These are phyloP conservation scores for Neosilurus mollespiculum DNA, from an alignment of 2,797 vertebrate species.

Conservation along the genomic window DNA sequence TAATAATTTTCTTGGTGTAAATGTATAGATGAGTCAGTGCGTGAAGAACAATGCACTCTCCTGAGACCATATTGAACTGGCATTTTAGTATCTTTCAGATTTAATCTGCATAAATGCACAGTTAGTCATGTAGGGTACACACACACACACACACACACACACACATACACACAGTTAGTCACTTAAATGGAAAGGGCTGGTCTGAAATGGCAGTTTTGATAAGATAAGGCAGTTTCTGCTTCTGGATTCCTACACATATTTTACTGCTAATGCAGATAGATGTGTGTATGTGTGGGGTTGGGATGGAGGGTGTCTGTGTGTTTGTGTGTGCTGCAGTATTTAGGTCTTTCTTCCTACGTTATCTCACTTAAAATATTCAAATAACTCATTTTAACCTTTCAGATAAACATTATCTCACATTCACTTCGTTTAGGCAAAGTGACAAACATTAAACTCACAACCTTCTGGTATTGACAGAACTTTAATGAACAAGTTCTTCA, in stretches of 20 bases:
- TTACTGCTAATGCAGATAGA: slow-evolving; percentile 12
- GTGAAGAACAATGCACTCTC: slow-evolving; percentile 28
- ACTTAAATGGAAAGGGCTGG: slow-evolving; percentile 15
- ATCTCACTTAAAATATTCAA: slow-evolving; percentile 6
- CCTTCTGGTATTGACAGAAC: neutral
- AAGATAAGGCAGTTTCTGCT: slow-evolving; percentile 44
- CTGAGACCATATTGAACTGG: slow-evolving; percentile 20
- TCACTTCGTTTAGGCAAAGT: neutral
- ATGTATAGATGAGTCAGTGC: neutral
- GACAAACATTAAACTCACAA: neutral
- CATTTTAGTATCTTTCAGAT: slow-evolving; percentile 33
- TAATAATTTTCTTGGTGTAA: neutral
- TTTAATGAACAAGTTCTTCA: neutral
- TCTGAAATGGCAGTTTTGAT: slow-evolving; percentile 54
- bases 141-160: slow-evolving; percentile 20
- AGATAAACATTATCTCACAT: neutral
- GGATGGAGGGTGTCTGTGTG: neutral
- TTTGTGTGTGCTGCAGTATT: neutral
- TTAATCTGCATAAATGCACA: slow-evolving; percentile 44
- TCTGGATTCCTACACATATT: slow-evolving; percentile 27
- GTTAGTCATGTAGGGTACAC: slow-evolving; percentile 37
- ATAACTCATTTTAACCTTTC: neutral
- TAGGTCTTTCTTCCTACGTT: neutral
- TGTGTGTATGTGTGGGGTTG: slow-evolving; percentile 2
- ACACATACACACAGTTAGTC: slow-evolving; percentile 24